Evolutionary conservation across 1,140 invertebrate genomes (phyloP).

Genomic region (Heliconius eleuchia): DNA sequence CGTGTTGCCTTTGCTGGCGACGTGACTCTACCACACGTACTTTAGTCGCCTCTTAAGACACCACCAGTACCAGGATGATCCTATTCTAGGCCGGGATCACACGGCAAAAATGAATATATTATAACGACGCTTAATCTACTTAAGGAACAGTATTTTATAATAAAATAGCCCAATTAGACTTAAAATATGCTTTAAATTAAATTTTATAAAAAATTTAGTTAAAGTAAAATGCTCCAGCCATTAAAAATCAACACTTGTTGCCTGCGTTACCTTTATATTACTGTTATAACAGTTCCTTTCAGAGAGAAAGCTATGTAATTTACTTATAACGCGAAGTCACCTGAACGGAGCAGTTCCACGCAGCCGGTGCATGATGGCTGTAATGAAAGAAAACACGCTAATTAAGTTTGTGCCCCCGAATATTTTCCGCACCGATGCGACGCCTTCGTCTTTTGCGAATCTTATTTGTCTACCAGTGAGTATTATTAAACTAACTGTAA

Average conservation of each 20-base stretch:
- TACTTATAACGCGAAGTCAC: constrained; percentile 64
- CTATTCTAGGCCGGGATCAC: no score
- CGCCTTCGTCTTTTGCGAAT: constrained; percentile 9
- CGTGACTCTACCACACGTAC: no score
- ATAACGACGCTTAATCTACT: not conserved
- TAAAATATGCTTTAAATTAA: not conserved
- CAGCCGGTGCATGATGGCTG: constrained; percentile 75
- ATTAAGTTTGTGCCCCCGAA: constrained; percentile 66
- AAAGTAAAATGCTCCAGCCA: not conserved
- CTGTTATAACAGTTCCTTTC: constrained; percentile 31
- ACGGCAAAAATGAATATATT: not conserved
- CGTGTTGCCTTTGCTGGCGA: no score
- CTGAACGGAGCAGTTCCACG: constrained; percentile 60
- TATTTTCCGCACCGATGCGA: constrained; percentile 33
- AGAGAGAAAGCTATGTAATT: constrained; percentile 62
- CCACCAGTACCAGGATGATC: no score
- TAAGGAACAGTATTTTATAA: not conserved
- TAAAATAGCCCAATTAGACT: not conserved
- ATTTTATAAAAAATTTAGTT: not conserved
- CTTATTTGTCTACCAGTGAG: constrained; percentile 14
- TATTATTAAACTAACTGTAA: constrained; percentile 5
- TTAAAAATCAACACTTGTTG: constrained; percentile 21
- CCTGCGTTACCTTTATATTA: constrained; percentile 25
- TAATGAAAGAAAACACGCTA: constrained; percentile 80
- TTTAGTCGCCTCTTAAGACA: no score